Conservation (phyloP, 2,888 invertebrate species). For the Diploptera punctata region DNA sequence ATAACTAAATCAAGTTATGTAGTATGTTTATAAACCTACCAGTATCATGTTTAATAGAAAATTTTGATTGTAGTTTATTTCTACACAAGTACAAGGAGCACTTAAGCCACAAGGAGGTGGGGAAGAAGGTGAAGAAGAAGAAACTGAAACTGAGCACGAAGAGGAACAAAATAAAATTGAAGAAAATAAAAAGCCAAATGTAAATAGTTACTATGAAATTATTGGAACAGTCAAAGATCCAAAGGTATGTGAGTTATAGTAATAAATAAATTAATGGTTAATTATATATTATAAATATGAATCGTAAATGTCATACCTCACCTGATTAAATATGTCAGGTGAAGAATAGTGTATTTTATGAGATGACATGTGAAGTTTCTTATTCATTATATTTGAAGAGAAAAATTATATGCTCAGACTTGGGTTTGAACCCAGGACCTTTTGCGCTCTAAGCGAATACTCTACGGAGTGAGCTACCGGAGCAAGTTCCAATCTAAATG, state of each 20-base stretch:
- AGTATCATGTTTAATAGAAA: neutral
- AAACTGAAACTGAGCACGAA: constrained; percentile 9
- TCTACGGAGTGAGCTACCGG: neutral
- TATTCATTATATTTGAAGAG: too few relatives aligned
- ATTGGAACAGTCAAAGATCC: constrained; percentile 39
- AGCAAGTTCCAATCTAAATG: too few relatives aligned
- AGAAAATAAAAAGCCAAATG: neutral
- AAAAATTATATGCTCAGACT: too few relatives aligned
- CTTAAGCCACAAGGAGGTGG: constrained; percentile 46
- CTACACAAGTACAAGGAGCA: constrained; percentile 48
- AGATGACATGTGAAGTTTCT: too few relatives aligned
- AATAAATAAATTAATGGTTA: neutral
- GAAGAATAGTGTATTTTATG: neutral
- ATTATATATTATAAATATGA: neutral
- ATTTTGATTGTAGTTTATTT: constrained; percentile 48
- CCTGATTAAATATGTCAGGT: neutral
- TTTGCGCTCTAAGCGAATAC: too few relatives aligned
- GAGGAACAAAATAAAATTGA: neutral
- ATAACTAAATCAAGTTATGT: neutral
- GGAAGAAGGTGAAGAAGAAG: constrained; percentile 37
- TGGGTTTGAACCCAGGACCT: too few relatives aligned
- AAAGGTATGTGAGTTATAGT: constrained; percentile 28
- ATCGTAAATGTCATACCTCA: neutral
- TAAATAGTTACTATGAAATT: constrained; percentile 34
- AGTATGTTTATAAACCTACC: too few relatives aligned